Evolutionary conservation across 2,888 invertebrate species (phyloP), one percentile per base, ranked within the genome.

Genomic region (Lutraria lutraria): DNA sequence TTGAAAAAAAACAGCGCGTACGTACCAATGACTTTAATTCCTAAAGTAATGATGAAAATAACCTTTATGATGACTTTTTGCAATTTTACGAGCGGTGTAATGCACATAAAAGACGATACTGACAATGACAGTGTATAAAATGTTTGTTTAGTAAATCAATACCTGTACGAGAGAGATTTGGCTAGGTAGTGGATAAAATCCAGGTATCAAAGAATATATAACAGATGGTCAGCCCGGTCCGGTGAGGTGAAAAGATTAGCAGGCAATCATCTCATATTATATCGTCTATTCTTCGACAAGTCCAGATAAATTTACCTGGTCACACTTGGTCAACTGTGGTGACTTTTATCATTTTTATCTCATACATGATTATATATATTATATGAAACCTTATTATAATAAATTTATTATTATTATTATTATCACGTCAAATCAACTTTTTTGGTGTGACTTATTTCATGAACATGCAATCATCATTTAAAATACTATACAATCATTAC

Each of bases 81-180:
- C 83, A 83, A 86, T 54, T 89, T 89, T 86, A 89, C 63, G 86
- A 86, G 34, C 86, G 83, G 83, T 86, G 86, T 86, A 89, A 89
- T 85, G 54, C 83, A 83, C 88, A 89, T 86, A 82, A 83, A 88
- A 63, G 86, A 25, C 63, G 76, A 68, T 85, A 86, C 80, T 85
- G 86, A 89, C 86, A 86, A 89, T 86, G 76, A 79, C n/a, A 60
- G 63, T 31, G 60, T 29, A 83, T 85, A 86, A 79, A 79, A 31
- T 89, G 88, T 89, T 89, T 89, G 83, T 89, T 89, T 89, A 86
- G 88, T 89, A 89, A 89, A 54, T 68, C 81, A 56, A 80, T 31
- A 88, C 81, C 88, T 13, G 25, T 76, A 53, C 29, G 52, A 34
- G 34, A 6, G 31, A 25, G 25, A 76, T 21, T 31, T 19, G 31